Conservation (phyloP, 2,113 vertebrate species). For the Siniperca knerii region DNA sequence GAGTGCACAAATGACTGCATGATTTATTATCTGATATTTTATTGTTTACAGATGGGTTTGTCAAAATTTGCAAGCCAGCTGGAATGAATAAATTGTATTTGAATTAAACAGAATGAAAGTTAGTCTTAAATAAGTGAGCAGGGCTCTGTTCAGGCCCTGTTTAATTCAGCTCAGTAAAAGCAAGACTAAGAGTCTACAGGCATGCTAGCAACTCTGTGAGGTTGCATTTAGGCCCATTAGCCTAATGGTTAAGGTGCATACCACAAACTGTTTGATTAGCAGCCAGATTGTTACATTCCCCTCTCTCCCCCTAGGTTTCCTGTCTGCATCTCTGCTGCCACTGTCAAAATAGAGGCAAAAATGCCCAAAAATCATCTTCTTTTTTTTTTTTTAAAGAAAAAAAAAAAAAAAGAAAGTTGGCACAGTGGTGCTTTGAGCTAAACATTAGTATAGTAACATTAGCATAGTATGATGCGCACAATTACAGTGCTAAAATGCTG, state of each 20-base stretch:
- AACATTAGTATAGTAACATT: too few relatives aligned
- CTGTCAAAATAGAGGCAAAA: background rate
- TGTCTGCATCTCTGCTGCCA: background rate
- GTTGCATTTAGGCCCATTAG: background rate
- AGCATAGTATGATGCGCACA: background rate
- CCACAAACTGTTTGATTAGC: background rate
- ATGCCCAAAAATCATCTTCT: too few relatives aligned
- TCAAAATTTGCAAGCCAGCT: background rate
- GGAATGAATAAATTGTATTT: background rate
- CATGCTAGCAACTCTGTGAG: too few relatives aligned
- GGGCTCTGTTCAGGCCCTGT: too few relatives aligned
- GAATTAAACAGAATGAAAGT: too few relatives aligned
- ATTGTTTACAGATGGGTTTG: background rate
- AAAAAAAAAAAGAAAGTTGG: too few relatives aligned
- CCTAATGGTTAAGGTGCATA: background rate
- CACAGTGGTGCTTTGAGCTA: too few relatives aligned
- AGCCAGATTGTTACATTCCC: background rate
- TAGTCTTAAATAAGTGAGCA: too few relatives aligned
- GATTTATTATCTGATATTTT: constrained; percentile 7
- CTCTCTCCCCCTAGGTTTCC: background rate
- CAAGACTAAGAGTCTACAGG: too few relatives aligned
- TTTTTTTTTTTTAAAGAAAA: too few relatives aligned
- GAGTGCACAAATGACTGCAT: background rate
- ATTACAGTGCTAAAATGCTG: background rate
- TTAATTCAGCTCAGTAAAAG: too few relatives aligned